Base-by-base conservation (phyloP, 1,140 invertebrate genomes). In the Drosophila ananassae region DNA sequence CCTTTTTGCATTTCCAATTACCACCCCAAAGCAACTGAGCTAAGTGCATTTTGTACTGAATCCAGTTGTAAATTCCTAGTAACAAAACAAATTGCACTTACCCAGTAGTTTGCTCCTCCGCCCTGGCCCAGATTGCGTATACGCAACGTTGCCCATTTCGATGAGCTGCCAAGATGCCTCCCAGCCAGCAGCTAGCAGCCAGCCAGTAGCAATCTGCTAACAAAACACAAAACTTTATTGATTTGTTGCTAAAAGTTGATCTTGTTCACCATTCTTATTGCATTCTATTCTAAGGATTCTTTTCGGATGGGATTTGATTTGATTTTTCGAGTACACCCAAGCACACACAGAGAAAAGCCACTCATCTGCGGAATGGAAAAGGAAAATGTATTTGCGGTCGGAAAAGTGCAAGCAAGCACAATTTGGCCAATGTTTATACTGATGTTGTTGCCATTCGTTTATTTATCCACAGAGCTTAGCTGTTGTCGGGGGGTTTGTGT, bases 241-340 rank as follows among this genome's bases (percentile, higher is more conserved):
- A 85, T 84, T 84, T 80, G 73, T 55, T 60, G 56, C 71, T 75
- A 75, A 76, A 84, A 79, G 37, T 67, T 84, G 56, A 83, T 79
- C 48, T 79, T 69, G 75, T 58, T 73, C 60, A 25, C 47, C 48
- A 66, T 67, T 78, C 71, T 60, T 60, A 73, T 59, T n/a, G 28
- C 13, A 21, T 53, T 28, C 21, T 22, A 41, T 44, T 56, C 30
- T 10, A 9, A 8, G 8, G 28, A 30, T 67, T 52, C 34, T 24
- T 53, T 47, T 48, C 60, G 73, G 48, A 72, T 58, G 73, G 68
- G 52, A 87, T 85, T 87, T 81, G 79, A 81, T 84, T 84, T 71
- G 64, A 63, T 75, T 76, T 85, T 77, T 50, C 54, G 54, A 57
- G 25, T 34, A 55, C 75, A 71, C 22, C 47, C 51, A 56, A 41